Evolutionary conservation across 1,140 invertebrate genomes (phyloP).

Genomic region (Periplaneta americana): DNA sequence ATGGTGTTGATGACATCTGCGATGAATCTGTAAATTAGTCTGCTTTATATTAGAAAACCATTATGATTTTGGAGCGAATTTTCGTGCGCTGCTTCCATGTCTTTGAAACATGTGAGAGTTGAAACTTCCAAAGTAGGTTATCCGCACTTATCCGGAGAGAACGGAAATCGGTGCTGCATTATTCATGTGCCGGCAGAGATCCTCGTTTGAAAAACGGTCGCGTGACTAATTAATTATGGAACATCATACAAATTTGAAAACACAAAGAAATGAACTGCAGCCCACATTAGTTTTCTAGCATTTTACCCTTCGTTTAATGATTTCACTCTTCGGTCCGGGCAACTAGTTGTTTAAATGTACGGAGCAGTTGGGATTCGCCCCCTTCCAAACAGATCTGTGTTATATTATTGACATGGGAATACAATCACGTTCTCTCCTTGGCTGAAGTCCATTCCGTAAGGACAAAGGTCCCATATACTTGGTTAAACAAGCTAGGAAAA

Average conservation of each 20-base stretch:
- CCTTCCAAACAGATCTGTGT: neutral
- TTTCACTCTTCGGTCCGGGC: neutral
- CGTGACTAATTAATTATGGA: neutral
- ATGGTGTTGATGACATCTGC: too few relatives aligned
- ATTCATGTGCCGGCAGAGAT: neutral
- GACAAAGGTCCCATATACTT: neutral
- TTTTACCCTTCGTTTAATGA: neutral
- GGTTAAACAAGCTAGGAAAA: neutral
- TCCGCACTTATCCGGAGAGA: neutral
- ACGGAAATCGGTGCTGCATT: neutral
- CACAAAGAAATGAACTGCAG: neutral
- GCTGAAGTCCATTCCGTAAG: neutral
- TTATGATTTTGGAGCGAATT: too few relatives aligned
- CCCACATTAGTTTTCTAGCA: neutral
- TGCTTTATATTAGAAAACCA: too few relatives aligned
- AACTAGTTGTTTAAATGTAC: neutral
- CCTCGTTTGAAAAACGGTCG: neutral
- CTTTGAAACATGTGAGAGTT: too few relatives aligned
- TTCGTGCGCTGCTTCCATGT: too few relatives aligned
- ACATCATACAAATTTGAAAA: neutral
- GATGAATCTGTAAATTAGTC: too few relatives aligned
- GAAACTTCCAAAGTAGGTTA: neutral
- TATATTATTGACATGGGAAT: neutral
- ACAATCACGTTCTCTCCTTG: neutral
- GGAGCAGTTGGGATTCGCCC: neutral